Base-by-base conservation (phyloP, 2,113 vertebrate genomes). In the Sminthopsis crassicaudata region DNA sequence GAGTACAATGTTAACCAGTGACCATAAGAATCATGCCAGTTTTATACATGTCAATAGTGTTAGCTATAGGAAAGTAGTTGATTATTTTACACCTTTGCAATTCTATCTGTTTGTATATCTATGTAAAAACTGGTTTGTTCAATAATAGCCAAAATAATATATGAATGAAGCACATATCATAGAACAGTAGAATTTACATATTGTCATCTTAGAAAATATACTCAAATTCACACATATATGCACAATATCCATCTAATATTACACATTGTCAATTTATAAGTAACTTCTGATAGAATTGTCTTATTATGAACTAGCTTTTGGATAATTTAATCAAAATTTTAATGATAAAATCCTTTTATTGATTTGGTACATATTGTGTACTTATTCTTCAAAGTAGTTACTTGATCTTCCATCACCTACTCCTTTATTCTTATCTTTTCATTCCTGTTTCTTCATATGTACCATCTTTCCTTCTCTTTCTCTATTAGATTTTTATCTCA, bases 401-500 rank as follows among this genome's bases (percentile, higher is more conserved):
- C 10, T 0, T 76, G 16, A n/a, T n/a, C 7, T 76, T 76, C 36
- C 3, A 76, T 76, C 60, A 76, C 30, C 16, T 67, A 0, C 60
- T 76, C 60, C 36, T 19, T n/a, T 76, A 3, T 76, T n/a, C 36
- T 67, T 67, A 67, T 67, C 4, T 76, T 76, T 76, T 76, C 36
- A 36, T 76, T 14, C 14, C 14, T 19, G 4, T 76, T 19, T 4
- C 36, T 76, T 76, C 14, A 76, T 19, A 76, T n/a, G 16, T 76
- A 19, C 12, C 7, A n/a, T 4, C 12, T 76, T 76, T n/a, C 14
- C 7, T 93, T 95, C 16, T 91, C 54, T 54, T 89, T 30, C 42
- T 55, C 1, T 76, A 55, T 96, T 97, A 94, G 55, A 89, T 96
- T 96, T 96, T 96, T 92, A 91, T 24, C 92, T 94, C 52, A 96